Evolutionary conservation across 2,888 invertebrate genomes (phyloP).

Genomic region (Atherix ibis): DNA sequence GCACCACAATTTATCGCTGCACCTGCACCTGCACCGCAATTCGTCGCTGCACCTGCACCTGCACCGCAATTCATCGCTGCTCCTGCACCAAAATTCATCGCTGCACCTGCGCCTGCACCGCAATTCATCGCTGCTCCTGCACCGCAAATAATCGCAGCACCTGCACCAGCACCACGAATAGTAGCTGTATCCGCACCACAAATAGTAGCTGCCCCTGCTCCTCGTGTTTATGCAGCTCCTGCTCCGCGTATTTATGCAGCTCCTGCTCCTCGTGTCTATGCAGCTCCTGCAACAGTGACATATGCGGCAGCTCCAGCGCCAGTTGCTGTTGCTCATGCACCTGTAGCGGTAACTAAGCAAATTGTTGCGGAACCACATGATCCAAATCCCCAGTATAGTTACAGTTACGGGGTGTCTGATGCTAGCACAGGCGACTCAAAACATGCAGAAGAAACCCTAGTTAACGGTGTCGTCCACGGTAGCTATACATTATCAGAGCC

Average conservation of each 20-base stretch:
- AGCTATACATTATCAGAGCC: conserved; percentile 46
- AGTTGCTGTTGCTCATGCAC: not conserved
- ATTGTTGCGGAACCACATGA: conserved; percentile 20
- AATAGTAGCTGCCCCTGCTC: conserved; percentile 1
- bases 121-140: conserved; percentile 11
- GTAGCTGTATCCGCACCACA: conserved; percentile 5
- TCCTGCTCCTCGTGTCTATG: not conserved
- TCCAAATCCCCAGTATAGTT: conserved; percentile 45
- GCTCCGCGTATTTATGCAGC: conserved; percentile 7
- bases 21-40: conserved; percentile 14
- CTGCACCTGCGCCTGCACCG: conserved; percentile 10
- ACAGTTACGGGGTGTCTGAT: conserved; percentile 51
- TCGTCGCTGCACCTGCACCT: conserved; percentile 11
- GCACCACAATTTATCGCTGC: conserved; percentile 13
- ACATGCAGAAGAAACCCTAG: conserved; percentile 37
- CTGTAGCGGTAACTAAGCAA: conserved; percentile 15
- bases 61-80: conserved; percentile 13
- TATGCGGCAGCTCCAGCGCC: not conserved
- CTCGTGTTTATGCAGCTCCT: conserved; percentile 5
- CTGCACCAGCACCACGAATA: conserved; percentile 6
- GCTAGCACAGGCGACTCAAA: conserved; percentile 44
- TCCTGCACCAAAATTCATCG: conserved; percentile 14
- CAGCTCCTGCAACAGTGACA: not conserved
- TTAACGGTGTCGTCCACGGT: conserved; percentile 48
- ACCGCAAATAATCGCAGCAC: conserved; percentile 7